Conservation (phyloP, 2,888 invertebrate species). For the Folsomia manolachei region DNA sequence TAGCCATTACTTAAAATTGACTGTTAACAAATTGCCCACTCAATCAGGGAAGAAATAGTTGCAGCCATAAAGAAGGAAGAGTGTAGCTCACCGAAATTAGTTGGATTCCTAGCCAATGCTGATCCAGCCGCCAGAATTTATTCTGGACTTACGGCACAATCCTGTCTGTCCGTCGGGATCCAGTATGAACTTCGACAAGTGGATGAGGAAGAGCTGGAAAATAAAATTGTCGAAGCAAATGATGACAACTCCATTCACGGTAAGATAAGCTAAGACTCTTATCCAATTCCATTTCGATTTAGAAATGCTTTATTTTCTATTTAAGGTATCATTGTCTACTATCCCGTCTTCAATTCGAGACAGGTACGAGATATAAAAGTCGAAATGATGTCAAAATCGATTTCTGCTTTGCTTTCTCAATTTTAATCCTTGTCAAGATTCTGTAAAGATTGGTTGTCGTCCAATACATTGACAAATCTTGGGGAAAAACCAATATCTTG, state of each 20-base stretch:
- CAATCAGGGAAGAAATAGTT: conserved; percentile 28
- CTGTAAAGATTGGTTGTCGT: no score
- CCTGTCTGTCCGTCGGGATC: conserved; percentile 38
- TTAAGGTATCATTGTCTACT: conserved; percentile 39
- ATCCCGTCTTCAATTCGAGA: conserved; percentile 39
- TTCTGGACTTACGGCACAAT: conserved; percentile 26
- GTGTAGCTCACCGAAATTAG: conserved; percentile 21
- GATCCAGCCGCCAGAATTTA: conserved; percentile 41
- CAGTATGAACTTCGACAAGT: conserved; percentile 39
- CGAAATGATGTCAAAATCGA: background rate
- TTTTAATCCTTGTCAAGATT: background rate
- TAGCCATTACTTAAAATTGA: background rate
- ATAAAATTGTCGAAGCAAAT: conserved; percentile 38
- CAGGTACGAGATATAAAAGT: conserved; percentile 17
- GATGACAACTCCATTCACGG: conserved; percentile 35
- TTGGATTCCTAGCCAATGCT: conserved; percentile 36
- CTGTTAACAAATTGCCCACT: background rate
- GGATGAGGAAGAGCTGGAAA: conserved; percentile 36
- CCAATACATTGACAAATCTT: no score
- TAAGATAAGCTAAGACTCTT: no score
- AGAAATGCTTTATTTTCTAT: no score
- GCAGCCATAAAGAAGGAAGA: conserved; percentile 30
- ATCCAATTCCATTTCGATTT: no score
- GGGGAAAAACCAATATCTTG: no score
- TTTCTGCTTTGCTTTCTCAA: background rate